Conservation (phyloP, 2,888 invertebrate species). For the Eubasilissa splendida region DNA sequence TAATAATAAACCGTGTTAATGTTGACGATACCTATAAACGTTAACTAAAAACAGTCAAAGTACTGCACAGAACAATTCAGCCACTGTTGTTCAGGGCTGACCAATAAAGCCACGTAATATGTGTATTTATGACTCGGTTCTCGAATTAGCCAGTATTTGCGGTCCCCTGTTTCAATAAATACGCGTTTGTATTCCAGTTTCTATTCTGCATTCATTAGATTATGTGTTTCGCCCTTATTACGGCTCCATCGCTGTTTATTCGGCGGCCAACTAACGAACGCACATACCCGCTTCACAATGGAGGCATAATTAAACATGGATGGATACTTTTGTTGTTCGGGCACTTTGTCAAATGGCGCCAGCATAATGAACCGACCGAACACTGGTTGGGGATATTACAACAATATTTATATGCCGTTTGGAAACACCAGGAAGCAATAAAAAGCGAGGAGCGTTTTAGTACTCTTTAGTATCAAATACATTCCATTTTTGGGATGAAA, state of each 20-base stretch:
- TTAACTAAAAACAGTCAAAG: not conserved
- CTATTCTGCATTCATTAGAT: slow-evolving; percentile 43
- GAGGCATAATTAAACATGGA: slow-evolving; percentile 6
- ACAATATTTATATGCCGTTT: not conserved
- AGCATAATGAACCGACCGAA: not conserved
- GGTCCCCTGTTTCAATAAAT: slow-evolving; percentile 27
- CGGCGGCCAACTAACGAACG: slow-evolving; percentile 36
- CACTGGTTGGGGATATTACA: not conserved
- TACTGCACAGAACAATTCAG: not conserved
- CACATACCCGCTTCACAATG: not conserved
- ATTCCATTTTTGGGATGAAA: no score
- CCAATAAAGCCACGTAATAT: slow-evolving; percentile 28
- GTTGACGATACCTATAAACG: no score
- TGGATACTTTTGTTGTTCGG: not conserved
- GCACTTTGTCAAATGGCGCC: slow-evolving; percentile 1
- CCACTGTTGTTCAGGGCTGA: not conserved
- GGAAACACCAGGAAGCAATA: no score
- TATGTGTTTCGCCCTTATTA: slow-evolving; percentile 40
- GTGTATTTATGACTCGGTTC: slow-evolving; percentile 24
- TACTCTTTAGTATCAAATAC: no score
- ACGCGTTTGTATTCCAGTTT: slow-evolving; percentile 21
- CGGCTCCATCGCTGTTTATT: slow-evolving; percentile 2
- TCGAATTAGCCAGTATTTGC: slow-evolving; percentile 35
- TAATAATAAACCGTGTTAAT: no score
- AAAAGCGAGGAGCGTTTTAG: no score